Evolutionary conservation across 2,113 vertebrate genomes (phyloP).

Genomic region (Butorides virescens): DNA sequence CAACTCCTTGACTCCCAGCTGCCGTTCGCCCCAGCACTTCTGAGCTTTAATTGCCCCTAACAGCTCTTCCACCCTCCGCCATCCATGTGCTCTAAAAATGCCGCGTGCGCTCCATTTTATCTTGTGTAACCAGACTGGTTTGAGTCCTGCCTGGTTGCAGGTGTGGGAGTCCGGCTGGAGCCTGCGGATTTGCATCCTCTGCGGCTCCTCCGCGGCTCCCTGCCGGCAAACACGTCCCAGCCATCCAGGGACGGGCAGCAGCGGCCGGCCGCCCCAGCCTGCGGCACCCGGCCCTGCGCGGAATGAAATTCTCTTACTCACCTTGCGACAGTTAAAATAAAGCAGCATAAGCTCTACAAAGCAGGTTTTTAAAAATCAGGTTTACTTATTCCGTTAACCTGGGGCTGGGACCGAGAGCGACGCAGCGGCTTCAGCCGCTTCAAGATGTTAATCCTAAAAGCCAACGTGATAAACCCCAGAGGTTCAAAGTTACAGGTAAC

Average conservation of each 20-base stretch:
- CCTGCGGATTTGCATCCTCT: background rate
- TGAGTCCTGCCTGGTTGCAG: background rate
- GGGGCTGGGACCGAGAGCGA: background rate
- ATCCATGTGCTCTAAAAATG: background rate
- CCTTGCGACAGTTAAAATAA: background rate
- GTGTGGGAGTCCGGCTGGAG: background rate
- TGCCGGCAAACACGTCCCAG: background rate
- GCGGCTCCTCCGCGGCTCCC: background rate
- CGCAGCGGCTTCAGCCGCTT: background rate
- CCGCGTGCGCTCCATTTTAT: background rate
- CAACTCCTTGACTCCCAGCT: background rate
- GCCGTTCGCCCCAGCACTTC: background rate
- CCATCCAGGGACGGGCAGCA: background rate
- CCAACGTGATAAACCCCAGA: background rate
- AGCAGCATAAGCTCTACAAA: background rate
- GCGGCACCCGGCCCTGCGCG: background rate
- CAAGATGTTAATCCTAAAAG: background rate
- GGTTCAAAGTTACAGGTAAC: background rate
- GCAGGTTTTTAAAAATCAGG: rapidly evolving
- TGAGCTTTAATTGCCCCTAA: background rate
- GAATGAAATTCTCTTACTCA: background rate
- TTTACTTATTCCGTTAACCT: background rate
- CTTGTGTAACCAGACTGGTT: background rate
- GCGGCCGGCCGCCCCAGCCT: rapidly evolving
- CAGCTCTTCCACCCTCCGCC: background rate